Conservation (phyloP, 2,888 invertebrate genomes). For the Agonopterix heracliana region DNA sequence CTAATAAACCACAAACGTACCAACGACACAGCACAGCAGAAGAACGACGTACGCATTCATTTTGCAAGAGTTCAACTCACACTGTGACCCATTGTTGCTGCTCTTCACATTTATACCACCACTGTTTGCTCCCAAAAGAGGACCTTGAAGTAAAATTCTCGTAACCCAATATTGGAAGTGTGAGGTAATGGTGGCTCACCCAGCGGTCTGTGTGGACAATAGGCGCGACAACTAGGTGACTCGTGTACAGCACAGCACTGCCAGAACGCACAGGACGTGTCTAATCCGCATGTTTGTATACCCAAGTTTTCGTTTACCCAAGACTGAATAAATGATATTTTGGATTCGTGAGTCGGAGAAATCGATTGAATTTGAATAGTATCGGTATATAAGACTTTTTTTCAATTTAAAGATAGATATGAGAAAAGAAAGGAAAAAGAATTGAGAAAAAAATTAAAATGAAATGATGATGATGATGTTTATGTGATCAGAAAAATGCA, state of each 20-base stretch:
- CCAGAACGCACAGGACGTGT: conserved; percentile 53
- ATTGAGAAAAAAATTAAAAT: too few relatives aligned
- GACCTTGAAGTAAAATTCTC: conserved; percentile 74
- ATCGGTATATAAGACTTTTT: too few relatives aligned
- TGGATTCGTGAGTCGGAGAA: too few relatives aligned
- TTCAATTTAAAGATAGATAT: too few relatives aligned
- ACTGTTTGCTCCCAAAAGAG: conserved; percentile 70
- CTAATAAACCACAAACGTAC: conserved; percentile 45
- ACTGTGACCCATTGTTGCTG: conserved; percentile 60
- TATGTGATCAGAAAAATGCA: too few relatives aligned
- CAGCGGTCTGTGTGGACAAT: conserved; percentile 60
- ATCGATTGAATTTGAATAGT: too few relatives aligned
- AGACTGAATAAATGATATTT: too few relatives aligned
- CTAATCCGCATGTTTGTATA: conserved; percentile 16
- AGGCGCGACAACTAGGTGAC: conserved; percentile 74
- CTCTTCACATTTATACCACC: conserved; percentile 70
- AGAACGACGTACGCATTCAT: conserved; percentile 58
- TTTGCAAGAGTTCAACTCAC: conserved; percentile 54
- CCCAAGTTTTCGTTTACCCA: too few relatives aligned
- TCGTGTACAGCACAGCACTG: conserved; percentile 45
- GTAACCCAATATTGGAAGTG: conserved; percentile 74
- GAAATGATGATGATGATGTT: too few relatives aligned
- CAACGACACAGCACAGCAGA: conserved; percentile 55
- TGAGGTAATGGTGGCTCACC: conserved; percentile 74
- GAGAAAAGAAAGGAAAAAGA: too few relatives aligned